Conservation (phyloP, 2,113 vertebrate genomes). For the Ibidorhyncha struthersii region DNA sequence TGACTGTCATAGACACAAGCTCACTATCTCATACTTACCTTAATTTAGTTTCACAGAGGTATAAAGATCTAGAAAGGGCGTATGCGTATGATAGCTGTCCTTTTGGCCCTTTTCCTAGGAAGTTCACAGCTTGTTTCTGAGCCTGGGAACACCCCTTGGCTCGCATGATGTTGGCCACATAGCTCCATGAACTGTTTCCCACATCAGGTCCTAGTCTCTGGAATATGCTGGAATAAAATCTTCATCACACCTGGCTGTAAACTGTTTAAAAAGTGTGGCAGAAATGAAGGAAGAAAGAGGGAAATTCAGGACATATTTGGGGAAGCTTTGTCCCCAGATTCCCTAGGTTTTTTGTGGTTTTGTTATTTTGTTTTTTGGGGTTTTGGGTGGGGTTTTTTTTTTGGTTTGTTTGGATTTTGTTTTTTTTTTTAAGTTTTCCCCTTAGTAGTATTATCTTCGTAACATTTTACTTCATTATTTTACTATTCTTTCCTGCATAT, state of each 20-base stretch:
- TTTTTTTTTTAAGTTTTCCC: neutral
- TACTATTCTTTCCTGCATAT: slow-evolving; percentile 20
- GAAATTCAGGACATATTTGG: neutral
- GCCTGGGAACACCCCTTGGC: neutral
- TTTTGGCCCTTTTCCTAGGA: neutral
- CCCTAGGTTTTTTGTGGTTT: neutral
- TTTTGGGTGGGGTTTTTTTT: too few species aligned
- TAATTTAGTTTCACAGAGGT: neutral
- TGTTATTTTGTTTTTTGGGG: neutral
- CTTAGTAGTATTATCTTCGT: slow-evolving; percentile 13
- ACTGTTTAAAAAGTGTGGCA: neutral
- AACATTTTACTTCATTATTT: slow-evolving; percentile 51
- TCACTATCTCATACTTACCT: neutral
- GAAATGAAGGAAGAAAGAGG: neutral
- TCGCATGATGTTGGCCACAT: neutral
- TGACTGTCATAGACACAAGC: neutral
- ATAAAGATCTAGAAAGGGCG: neutral
- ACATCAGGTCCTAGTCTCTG: neutral
- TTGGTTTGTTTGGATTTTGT: too few species aligned
- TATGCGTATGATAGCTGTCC: neutral
- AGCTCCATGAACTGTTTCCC: neutral
- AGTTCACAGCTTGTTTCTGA: neutral
- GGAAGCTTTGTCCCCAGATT: neutral
- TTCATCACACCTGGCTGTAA: neutral
- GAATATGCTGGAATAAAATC: neutral